Percentiles rank a stretch among this genome's conserved stretches.
Evolutionary conservation across 2,888 invertebrate species (phyloP).

Genomic region (Agonopterix heracliana): DNA sequence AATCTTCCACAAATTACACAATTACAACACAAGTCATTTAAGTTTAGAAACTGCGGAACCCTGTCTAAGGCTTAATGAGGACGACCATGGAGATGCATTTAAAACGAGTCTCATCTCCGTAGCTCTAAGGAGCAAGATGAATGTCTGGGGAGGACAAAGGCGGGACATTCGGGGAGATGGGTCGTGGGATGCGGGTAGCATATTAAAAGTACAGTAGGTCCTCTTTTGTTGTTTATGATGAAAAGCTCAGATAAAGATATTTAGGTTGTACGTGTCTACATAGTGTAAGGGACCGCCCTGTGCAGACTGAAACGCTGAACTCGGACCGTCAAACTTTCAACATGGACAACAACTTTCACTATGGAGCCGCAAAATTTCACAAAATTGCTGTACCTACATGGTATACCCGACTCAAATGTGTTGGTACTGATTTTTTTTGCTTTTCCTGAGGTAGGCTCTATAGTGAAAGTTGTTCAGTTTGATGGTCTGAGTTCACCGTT

Average conservation of each 20-base stretch:
- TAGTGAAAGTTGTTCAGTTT: no score
- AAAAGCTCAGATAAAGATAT: not conserved
- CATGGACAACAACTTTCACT: not conserved
- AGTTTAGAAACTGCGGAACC: conserved; percentile 6
- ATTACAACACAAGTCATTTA: conserved; percentile 2
- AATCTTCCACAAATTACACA: not conserved
- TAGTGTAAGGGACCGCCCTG: not conserved
- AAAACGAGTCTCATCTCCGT: conserved; percentile 18
- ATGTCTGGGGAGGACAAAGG: conserved; percentile 18
- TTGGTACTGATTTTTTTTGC: no score
- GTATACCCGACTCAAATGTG: no score
- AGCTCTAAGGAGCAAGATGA: conserved; percentile 15
- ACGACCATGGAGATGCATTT: conserved; percentile 17
- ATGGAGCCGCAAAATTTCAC: not conserved
- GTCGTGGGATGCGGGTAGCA: conserved; percentile 5
- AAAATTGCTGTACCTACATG: no score
- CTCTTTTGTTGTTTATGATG: no score
- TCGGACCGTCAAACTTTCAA: not conserved
- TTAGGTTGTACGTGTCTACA: not conserved
- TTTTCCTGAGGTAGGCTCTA: no score
- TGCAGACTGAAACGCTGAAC: not conserved
- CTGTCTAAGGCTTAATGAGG: conserved; percentile 12
- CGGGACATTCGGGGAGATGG: conserved; percentile 2
- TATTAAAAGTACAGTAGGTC: not conserved
- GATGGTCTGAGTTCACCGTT: no score